A percentile compares a stretch with the other conserved stretches of the same genome.
These are phyloP conservation scores for Eristalinus aeneus DNA, from an alignment of 2,888 invertebrate genomes.

Conservation along the genomic window DNA sequence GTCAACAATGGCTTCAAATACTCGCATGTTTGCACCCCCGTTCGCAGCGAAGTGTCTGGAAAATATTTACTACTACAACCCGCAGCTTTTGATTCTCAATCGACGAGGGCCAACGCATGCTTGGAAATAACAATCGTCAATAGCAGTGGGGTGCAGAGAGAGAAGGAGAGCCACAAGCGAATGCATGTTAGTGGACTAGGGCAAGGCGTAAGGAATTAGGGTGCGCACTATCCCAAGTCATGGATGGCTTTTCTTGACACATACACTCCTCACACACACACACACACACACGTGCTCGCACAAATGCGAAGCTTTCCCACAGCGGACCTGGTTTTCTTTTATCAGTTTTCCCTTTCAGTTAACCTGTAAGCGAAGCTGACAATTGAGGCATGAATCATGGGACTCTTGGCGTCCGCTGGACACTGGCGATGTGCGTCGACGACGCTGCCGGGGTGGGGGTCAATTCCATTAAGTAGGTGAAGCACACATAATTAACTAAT, in stretches of 20 bases:
- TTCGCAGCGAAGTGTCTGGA: no score
- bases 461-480: conserved; percentile 66
- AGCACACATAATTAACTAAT: conserved; percentile 62
- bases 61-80: background rate
- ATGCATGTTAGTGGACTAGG: conserved; percentile 62
- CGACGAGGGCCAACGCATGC: background rate
- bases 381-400: conserved; percentile 18
- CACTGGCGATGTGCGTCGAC: background rate
- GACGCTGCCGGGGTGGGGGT: conserved; percentile 39
- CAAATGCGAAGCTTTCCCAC: background rate
- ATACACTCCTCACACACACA: background rate
- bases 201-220: conserved; percentile 51
- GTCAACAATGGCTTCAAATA: background rate
- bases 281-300: background rate
- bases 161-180: conserved; percentile 28
- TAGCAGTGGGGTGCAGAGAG: background rate
- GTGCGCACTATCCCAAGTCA: background rate
- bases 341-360: conserved; percentile 47
- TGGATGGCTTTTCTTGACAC: background rate
- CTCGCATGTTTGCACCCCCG: background rate
- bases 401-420: background rate
- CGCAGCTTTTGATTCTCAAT: background rate
- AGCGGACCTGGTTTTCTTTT: background rate
- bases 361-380: conserved; percentile 45
- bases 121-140: background rate